These are phyloP conservation scores for Sebastes diaconus DNA, from an alignment of 2,797 vertebrate species.

Conservation along the genomic window DNA sequence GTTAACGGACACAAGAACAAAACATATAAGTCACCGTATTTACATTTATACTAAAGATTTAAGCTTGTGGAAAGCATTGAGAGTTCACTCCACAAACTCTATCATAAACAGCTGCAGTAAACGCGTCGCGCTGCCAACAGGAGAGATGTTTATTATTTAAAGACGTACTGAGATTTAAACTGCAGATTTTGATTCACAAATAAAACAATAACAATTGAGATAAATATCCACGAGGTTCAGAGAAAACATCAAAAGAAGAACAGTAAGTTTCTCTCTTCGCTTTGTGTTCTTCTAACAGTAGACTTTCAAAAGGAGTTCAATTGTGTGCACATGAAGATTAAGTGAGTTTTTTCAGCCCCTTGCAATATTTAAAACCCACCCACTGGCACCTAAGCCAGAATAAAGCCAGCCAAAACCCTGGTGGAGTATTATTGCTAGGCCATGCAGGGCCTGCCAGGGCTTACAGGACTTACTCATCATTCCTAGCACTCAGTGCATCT, in stretches of 20 bases:
- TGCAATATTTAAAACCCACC: slow-evolving; percentile 51
- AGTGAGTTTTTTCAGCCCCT: slow-evolving; percentile 19
- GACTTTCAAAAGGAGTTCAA: slow-evolving; percentile 1
- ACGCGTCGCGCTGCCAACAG: neutral
- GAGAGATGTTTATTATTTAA: neutral
- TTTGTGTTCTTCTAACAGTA: neutral
- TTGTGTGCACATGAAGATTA: slow-evolving; percentile 45
- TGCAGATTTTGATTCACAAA: neutral
- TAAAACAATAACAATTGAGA: neutral
- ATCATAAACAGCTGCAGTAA: neutral
- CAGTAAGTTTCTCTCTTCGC: neutral
- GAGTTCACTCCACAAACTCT: neutral
- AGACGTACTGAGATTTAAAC: neutral
- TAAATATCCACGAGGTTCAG: neutral
- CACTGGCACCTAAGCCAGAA: slow-evolving; percentile 25
- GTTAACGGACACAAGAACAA: neutral
- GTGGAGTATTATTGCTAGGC: slow-evolving; percentile 17
- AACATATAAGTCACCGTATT: rapidly evolving
- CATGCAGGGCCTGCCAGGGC: neutral
- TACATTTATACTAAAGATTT: neutral
- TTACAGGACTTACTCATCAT: slow-evolving; percentile 41
- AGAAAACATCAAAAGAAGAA: neutral
- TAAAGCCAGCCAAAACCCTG: slow-evolving; percentile 32
- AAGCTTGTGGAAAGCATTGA: neutral
- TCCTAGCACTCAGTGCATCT: slow-evolving; percentile 20